phyloP scores from a whole-genome alignment of 2,113 vertebrate species.

The Aspiorhynchus laticeps region DNA sequence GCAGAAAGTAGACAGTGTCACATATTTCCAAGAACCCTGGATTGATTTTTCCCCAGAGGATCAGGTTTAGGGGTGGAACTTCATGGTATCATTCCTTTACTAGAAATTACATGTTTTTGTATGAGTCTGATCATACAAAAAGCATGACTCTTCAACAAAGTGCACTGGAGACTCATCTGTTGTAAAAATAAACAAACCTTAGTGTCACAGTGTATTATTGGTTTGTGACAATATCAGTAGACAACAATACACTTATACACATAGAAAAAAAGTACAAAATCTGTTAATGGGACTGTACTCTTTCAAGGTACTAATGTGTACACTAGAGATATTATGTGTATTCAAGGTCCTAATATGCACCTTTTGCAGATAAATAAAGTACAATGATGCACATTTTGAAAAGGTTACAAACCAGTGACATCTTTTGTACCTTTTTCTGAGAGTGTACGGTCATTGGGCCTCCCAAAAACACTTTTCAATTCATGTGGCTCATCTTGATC shows the following conservation, averaged over 20 bases:
- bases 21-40: too few species aligned
- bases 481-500: too few species aligned
- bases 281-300: too few species aligned
- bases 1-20: too few species aligned
- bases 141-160: not conserved
- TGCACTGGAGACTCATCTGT: not conserved
- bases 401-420: too few species aligned
- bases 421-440: too few species aligned
- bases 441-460: not conserved
- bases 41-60: not conserved
- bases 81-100: not conserved
- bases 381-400: too few species aligned
- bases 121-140: not conserved
- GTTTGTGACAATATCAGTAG: not conserved
- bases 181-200: not conserved
- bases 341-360: too few species aligned
- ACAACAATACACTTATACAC: not conserved
- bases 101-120: not conserved
- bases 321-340: too few species aligned
- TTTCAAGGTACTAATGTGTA: too few species aligned
- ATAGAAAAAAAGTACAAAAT: too few species aligned
- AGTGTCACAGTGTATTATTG: not conserved
- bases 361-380: too few species aligned
- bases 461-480: not conserved
- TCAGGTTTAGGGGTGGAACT: not conserved